These are phyloP conservation scores for Hucho hucho DNA, from an alignment of 2,113 vertebrate species.

Conservation along the genomic window DNA sequence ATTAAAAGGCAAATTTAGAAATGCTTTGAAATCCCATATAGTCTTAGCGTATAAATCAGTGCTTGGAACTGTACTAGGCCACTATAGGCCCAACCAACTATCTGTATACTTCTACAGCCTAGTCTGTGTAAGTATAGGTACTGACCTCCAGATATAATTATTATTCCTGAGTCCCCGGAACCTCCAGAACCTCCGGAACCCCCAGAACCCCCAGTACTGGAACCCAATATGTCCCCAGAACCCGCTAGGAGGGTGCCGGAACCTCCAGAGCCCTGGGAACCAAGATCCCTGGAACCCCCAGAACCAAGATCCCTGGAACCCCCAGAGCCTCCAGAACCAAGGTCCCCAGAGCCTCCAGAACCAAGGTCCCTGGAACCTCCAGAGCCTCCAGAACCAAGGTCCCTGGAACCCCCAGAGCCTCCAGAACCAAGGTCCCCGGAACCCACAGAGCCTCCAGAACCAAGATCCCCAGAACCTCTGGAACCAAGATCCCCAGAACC, in stretches of 20 bases:
- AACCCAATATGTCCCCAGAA: conserved; percentile 37
- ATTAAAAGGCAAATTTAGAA: conserved; percentile 51
- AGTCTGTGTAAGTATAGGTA: conserved; percentile 44
- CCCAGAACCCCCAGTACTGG: conserved; percentile 39
- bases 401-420: conserved; percentile 13
- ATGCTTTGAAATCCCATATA: conserved; percentile 10
- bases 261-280: conserved; percentile 50
- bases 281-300: conserved; percentile 1
- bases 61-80: not conserved
- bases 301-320: conserved; percentile 23
- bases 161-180: conserved; percentile 46
- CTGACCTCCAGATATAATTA: conserved; percentile 72
- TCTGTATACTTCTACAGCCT: conserved; percentile 5
- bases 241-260: conserved; percentile 30
- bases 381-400: conserved; percentile 25
- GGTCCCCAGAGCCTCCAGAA: conserved; percentile 28
- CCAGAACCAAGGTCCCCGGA: conserved; percentile 33
- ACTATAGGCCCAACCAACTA: not conserved
- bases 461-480: conserved; percentile 9
- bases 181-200: not conserved
- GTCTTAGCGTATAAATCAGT: not conserved
- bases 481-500: conserved; percentile 11
- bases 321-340: not conserved
- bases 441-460: conserved; percentile 43
- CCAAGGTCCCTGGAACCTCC: conserved; percentile 3